Evolutionary conservation across 2,888 invertebrate genomes (phyloP), one percentile per base, ranked within the genome.

Genomic region (Pinctada fucata): DNA sequence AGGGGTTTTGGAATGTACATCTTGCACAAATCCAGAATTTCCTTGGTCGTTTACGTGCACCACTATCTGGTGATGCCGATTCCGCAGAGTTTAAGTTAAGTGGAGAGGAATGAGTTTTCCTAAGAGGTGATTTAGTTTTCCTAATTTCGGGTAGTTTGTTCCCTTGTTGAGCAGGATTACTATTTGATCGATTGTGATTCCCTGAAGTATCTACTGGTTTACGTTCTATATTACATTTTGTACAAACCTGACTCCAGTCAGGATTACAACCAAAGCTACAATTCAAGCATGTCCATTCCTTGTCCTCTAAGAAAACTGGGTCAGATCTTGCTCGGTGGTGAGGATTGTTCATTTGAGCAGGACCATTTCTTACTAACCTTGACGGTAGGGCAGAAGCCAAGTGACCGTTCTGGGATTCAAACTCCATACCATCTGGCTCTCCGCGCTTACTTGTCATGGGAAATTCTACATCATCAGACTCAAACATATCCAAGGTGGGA

Each of bases 211-310:
- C 66, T 58, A 45, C 65, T 13, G 78, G 78, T 47, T 70, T 70
- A n/a, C 49, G 49, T 3, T 79, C 83, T 73, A 75, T 95, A 88
- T 95, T 95, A 91, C 97, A 97, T 87, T 96, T 96, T 93, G 96
- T 96, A 92, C 97, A 97, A 86, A 94, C 94, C 71, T 95, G 95
- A 83, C 95, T 95, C 95, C 95, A 96, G 90, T 96, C 94, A 83
- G 96, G 95, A 93, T 97, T 96, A 93, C 96, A 97, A 82, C 96
- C 96, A 93, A 96, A 97, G 91, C 97, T 96, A 93, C 97, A 97
- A 92, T 96, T 96, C 79, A 94, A 94, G 93, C 97, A 97, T 84
- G 96, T 96, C 97, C 97, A 97, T 95, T 96, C 83, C 47, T 76
- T 76, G 50, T 72, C 80, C 49, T 69, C 72, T 50, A 73, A 79